Percentiles rank a stretch among this genome's conserved stretches.
These are phyloP conservation scores for Homalodisca vitripennis DNA, from an alignment of 1,140 invertebrate species.

Conservation along the genomic window DNA sequence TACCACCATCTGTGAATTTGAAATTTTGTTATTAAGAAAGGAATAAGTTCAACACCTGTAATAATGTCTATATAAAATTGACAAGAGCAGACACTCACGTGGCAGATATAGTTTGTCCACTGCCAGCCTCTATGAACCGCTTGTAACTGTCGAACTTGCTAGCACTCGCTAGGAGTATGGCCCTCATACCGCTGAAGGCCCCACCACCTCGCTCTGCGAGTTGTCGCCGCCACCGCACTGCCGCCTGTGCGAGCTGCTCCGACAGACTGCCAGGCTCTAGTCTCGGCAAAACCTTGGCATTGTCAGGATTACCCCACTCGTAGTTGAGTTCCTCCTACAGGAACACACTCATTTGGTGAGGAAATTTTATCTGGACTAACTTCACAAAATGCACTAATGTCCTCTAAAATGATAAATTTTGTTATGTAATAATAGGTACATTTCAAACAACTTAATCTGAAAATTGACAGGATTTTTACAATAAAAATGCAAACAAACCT, in stretches of 20 bases:
- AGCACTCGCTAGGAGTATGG: conserved; percentile 64
- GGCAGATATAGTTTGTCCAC: not conserved
- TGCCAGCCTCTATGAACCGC: not conserved
- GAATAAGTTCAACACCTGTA: too few relatives aligned
- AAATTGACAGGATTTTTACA: too few relatives aligned
- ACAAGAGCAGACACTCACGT: not conserved
- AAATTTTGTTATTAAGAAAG: too few relatives aligned
- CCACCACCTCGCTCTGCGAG: conserved; percentile 49
- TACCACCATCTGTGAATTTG: too few relatives aligned
- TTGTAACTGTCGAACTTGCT: conserved; percentile 48
- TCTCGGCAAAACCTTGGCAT: not conserved
- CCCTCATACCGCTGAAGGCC: conserved; percentile 66
- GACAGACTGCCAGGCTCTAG: not conserved
- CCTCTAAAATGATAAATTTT: too few relatives aligned
- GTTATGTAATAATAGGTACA: too few relatives aligned
- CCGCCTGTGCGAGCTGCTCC: not conserved
- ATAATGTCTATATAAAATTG: too few relatives aligned
- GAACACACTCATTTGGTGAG: too few relatives aligned
- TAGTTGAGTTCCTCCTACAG: not conserved
- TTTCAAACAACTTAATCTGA: too few relatives aligned
- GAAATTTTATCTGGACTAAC: too few relatives aligned
- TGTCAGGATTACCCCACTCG: not conserved
- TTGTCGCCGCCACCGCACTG: conserved; percentile 58
- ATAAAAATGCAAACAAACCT: too few relatives aligned
- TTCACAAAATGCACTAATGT: too few relatives aligned